Evolutionary conservation across 2,113 vertebrate species (phyloP).

Genomic region (Pachycephala philippinensis): DNA sequence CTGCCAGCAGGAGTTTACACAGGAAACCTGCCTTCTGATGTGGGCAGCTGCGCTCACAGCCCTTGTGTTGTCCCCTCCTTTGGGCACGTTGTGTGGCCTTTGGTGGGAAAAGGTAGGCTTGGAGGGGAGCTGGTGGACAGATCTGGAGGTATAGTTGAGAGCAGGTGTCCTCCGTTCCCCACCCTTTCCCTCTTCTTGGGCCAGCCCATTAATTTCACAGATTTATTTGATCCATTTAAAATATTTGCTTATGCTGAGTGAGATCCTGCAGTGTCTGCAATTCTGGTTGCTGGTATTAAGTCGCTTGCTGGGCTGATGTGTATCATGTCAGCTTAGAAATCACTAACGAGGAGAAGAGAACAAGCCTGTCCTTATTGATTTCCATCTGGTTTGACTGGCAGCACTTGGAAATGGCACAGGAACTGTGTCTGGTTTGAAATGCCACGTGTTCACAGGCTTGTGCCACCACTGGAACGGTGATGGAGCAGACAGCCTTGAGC

Average conservation of each 20-base stretch:
- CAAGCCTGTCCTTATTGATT: neutral
- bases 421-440: neutral
- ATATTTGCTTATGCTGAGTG: neutral
- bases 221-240: neutral
- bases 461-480: neutral
- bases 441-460: neutral
- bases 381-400: neutral
- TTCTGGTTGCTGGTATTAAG: neutral
- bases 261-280: neutral
- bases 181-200: neutral
- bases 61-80: neutral
- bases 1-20: neutral
- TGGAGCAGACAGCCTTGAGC: neutral
- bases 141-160: neutral
- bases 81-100: fast-evolving
- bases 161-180: neutral
- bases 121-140: neutral
- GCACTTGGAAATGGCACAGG: neutral
- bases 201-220: neutral
- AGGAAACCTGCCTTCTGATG: neutral
- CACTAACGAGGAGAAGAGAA: neutral
- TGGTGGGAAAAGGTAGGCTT: neutral
- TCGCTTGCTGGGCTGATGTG: neutral
- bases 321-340: neutral
- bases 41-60: neutral